Evolutionary conservation across 2,113 vertebrate genomes (phyloP).

Genomic region (Mormoops blainvillei): DNA sequence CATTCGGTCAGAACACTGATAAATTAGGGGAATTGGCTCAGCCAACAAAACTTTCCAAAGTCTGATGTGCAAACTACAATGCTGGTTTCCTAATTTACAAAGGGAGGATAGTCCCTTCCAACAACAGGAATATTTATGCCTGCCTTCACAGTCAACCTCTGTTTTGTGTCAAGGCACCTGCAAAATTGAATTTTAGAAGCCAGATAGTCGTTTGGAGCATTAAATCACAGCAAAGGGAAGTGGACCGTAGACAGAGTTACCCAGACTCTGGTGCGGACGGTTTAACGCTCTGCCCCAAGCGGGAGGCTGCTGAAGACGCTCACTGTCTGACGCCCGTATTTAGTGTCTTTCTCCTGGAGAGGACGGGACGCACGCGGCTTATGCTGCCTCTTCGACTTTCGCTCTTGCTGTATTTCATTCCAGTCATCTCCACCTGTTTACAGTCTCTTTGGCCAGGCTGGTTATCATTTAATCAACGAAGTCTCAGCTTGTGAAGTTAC

Average conservation of each 20-base stretch:
- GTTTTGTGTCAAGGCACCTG: conserved; percentile 1
- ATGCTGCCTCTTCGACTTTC: not conserved
- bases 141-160: not conserved
- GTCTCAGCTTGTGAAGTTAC: conserved; percentile 14
- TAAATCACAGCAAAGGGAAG: not conserved
- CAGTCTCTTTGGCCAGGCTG: not conserved
- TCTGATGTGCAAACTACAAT: not conserved
- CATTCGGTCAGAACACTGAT: not conserved
- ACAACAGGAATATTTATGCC: not conserved
- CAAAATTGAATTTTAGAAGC: not conserved
- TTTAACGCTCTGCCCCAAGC: not conserved
- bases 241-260: not conserved
- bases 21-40: not conserved
- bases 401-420: not conserved
- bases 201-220: not conserved
- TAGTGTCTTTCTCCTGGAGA: conserved; percentile 1
- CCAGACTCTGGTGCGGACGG: not conserved
- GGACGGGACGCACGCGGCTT: too few relatives aligned
- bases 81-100: conserved; percentile 30
- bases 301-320: not conserved
- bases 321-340: not conserved
- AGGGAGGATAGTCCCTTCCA: not conserved
- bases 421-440: not conserved
- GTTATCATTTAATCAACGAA: not conserved
- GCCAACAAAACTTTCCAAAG: conserved; percentile 7